phyloP scores from a whole-genome alignment of 2,113 vertebrate genomes.

The Seriola quinqueradiata region DNA sequence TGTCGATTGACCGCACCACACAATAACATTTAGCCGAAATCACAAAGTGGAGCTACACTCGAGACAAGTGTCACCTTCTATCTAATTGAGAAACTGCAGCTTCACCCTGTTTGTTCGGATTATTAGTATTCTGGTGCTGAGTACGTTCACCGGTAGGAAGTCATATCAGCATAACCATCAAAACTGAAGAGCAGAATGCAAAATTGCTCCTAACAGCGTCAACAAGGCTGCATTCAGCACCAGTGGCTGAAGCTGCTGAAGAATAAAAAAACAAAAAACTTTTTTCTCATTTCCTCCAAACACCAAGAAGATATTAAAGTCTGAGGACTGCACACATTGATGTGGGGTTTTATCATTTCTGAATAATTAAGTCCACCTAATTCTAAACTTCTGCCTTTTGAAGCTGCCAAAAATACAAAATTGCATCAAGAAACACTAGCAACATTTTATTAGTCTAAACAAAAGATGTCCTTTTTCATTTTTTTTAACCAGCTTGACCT shows the following conservation, averaged over 20 bases:
- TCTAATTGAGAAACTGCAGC: slow-evolving; percentile 53
- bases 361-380: slow-evolving; percentile 21
- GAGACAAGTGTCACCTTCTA: slow-evolving; percentile 57
- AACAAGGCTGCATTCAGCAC: slow-evolving; percentile 43
- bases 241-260: slow-evolving; percentile 20
- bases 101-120: slow-evolving; percentile 44
- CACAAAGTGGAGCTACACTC: slow-evolving; percentile 17
- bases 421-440: neutral
- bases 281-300: slow-evolving; percentile 57
- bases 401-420: slow-evolving; percentile 22
- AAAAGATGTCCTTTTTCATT: slow-evolving; percentile 4
- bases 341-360: slow-evolving; percentile 37
- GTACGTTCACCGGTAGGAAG: slow-evolving; percentile 45
- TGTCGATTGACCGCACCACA: slow-evolving; percentile 22
- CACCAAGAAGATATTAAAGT: slow-evolving; percentile 49
- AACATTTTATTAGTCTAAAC: slow-evolving; percentile 8
- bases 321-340: slow-evolving; percentile 27
- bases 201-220: slow-evolving; percentile 41
- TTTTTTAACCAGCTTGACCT: neutral
- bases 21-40: slow-evolving; percentile 15
- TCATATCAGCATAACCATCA: slow-evolving; percentile 69
- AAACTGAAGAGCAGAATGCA: slow-evolving; percentile 59
- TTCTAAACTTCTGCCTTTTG: slow-evolving; percentile 19
- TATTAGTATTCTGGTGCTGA: slow-evolving; percentile 62
- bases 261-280: neutral